These are phyloP conservation scores for Malurus leucopterus DNA, from an alignment of 2,797 vertebrate genomes.

Conservation along the genomic window DNA sequence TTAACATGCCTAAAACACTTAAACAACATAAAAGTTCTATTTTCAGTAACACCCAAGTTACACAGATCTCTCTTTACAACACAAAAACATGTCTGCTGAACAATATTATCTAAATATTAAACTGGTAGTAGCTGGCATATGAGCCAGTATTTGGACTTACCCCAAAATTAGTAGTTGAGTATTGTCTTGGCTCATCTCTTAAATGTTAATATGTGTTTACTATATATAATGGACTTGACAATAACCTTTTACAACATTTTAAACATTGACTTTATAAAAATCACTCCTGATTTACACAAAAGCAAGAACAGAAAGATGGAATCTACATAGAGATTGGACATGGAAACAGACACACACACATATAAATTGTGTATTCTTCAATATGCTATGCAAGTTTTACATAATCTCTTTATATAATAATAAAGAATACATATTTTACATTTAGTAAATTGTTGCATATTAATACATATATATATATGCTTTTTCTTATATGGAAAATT, in stretches of 20 bases:
- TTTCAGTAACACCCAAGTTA: background rate
- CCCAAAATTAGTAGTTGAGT: background rate
- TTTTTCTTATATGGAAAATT: background rate
- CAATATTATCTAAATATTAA: background rate
- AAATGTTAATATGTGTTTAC: constrained; percentile 1
- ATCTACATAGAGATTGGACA: background rate
- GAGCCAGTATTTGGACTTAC: background rate
- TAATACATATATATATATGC: background rate
- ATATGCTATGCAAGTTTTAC: background rate
- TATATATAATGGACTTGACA: background rate
- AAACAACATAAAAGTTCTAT: background rate
- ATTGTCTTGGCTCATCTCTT: constrained; percentile 15
- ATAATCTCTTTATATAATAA: background rate
- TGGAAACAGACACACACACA: background rate
- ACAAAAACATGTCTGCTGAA: background rate
- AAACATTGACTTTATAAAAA: background rate
- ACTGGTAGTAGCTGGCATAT: background rate
- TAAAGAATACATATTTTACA: background rate
- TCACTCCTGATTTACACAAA: background rate
- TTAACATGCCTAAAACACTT: background rate
- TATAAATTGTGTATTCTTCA: background rate
- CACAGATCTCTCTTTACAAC: background rate
- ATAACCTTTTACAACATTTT: background rate
- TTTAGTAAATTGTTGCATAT: background rate
- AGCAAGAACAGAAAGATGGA: background rate